Evolutionary conservation across 2,888 invertebrate genomes (phyloP), one percentile per base, ranked within the genome.

Genomic region (Empis livida): DNA sequence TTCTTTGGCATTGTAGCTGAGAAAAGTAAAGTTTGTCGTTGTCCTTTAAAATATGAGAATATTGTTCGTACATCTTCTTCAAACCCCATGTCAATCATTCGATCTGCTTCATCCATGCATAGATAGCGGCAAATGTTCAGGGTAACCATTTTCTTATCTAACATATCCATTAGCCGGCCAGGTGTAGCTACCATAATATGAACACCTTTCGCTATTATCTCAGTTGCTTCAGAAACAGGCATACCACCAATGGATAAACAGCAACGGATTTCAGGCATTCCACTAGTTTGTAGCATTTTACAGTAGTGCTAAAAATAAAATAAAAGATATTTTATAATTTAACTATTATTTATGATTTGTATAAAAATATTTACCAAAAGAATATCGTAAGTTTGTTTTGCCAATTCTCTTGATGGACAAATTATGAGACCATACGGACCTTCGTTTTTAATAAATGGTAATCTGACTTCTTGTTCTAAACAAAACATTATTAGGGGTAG

Each of bases 1-100:
- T 99, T 99, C 69, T 93, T 93, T 0, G 99, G 99, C 99, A 99
- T 99, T 11, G 99, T 99, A 27, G 99, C 99, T 8, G 96, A 97
- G 73, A 99, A 99, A 0, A 99, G 76, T 15, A 99, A 69, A 0
- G 97, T 97, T 69, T 99, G 96, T 15, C 99, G 72, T 69, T 99
- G 99, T 0, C 91, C 92, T 62, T 90, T 90, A 67, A 99, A 99
- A 69, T 91, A 99, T 0, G 97, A 97, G 73, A 99, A 97, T 57
- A 99, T 99, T 0, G 96, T 97, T 51, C 97, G 73, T 30, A 99
- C 93, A 64, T 99, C 99, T 63, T 99, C 99, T 65, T 99, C 99
- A 69, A 99, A 99, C 0, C 99, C 99, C 89, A 99, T 93, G 67
- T 99, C 99, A 57, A 99, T 93, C 97, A 99, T 99, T 11, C 99